phyloP scores from a whole-genome alignment of 2,797 vertebrate species.

The Glossophaga mutica region DNA sequence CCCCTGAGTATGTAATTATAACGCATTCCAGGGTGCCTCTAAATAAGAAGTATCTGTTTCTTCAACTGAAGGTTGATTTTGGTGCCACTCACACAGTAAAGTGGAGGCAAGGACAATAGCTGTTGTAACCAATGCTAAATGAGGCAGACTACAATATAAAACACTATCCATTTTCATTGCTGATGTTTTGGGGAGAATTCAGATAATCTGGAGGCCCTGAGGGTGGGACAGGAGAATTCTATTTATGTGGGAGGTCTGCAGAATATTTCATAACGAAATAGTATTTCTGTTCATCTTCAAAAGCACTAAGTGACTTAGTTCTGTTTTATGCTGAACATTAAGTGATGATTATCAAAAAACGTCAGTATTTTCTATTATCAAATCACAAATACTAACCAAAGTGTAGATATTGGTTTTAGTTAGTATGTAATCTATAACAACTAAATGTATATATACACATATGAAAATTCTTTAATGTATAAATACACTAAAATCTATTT shows the following conservation, averaged over 20 bases:
- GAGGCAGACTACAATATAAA: conserved; percentile 19
- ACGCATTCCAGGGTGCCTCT: conserved; percentile 30
- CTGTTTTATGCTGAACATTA: neutral
- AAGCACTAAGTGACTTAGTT: conserved; percentile 10
- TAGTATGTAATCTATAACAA: neutral
- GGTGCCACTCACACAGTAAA: conserved; percentile 81
- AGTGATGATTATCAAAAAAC: neutral
- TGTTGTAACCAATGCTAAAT: conserved; percentile 36
- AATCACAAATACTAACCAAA: neutral
- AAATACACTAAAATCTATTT: neutral
- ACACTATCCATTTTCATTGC: conserved; percentile 16
- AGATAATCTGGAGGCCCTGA: neutral
- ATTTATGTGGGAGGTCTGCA: neutral
- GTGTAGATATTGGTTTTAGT: neutral
- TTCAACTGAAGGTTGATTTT: neutral
- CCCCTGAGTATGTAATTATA: conserved; percentile 66
- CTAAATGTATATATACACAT: neutral
- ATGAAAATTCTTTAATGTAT: neutral
- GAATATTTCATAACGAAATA: conserved; percentile 22
- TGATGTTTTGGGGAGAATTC: neutral
- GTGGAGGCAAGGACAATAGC: neutral
- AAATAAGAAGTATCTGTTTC: conserved; percentile 46
- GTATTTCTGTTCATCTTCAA: conserved; percentile 36
- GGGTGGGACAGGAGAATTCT: neutral
- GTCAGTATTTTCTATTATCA: conserved; percentile 19